A percentile compares a stretch with the other conserved stretches of the same genome.
Evolutionary conservation across 2,797 vertebrate species (phyloP).

Genomic region (Epinephelus awoara): DNA sequence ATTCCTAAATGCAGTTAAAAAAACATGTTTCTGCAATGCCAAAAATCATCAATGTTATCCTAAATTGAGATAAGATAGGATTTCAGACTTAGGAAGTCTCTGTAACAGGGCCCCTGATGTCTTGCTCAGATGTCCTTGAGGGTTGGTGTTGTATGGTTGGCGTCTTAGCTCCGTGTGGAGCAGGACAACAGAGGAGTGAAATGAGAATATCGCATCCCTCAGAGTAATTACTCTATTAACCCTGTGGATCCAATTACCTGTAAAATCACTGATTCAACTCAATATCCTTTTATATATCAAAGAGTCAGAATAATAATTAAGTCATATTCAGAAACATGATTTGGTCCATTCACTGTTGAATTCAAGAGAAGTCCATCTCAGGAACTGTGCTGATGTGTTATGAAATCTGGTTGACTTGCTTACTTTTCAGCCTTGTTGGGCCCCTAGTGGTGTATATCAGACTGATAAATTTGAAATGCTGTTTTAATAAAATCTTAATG

Average conservation of each 20-base stretch:
- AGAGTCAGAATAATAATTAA: not conserved
- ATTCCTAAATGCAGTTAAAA: too few relatives aligned
- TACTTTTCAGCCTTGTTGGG: not conserved
- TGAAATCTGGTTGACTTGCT: conserved; percentile 1
- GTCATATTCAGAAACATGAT: not conserved
- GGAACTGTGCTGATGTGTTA: not conserved
- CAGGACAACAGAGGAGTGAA: not conserved
- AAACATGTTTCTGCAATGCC: too few relatives aligned
- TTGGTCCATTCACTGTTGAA: not conserved
- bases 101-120: not conserved
- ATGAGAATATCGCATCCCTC: not conserved
- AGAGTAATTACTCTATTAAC: not conserved
- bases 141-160: not conserved
- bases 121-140: not conserved
- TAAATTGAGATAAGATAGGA: too few relatives aligned
- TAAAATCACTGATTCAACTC: not conserved
- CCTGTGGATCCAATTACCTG: not conserved
- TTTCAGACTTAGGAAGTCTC: too few relatives aligned
- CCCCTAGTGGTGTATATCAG: conserved; percentile 13
- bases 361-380: conserved; percentile 24
- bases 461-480: conserved; percentile 24
- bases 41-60: too few relatives aligned
- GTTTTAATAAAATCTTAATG: conserved; percentile 54
- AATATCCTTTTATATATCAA: not conserved
- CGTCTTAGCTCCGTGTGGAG: not conserved